Evolutionary conservation across 2,888 invertebrate species (phyloP).

Genomic region (Mesorhabditis spiculigera): DNA sequence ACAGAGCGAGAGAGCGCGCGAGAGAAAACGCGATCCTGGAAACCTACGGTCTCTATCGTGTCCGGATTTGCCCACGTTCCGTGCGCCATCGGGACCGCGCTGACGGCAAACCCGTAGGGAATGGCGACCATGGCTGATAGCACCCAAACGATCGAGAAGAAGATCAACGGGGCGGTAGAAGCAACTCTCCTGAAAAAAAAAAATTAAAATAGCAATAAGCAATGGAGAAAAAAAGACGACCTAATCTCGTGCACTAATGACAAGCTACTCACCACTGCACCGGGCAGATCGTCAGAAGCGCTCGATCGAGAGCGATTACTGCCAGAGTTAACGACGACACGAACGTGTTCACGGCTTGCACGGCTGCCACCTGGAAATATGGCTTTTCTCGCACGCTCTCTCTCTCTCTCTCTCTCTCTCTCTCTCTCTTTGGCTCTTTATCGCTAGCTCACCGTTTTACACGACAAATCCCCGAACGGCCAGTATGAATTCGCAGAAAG

Average conservation of each 20-base stretch:
- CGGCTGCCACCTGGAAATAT: slow-evolving; percentile 41
- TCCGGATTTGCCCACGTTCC: slow-evolving; percentile 43
- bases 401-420: background rate
- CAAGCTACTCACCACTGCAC: slow-evolving; percentile 39
- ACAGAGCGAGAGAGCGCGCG: no score
- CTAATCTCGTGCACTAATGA: background rate
- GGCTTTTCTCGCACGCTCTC: no score
- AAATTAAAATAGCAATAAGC: background rate
- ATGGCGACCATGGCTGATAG: slow-evolving; percentile 48
- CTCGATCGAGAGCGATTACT: slow-evolving; percentile 54
- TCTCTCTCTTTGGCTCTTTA: background rate
- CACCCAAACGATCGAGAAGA: slow-evolving; percentile 53
- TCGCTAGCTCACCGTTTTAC: slow-evolving; percentile 40
- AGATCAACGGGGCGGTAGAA: slow-evolving; percentile 50
- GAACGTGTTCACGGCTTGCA: slow-evolving; percentile 57
- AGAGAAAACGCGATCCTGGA: no score
- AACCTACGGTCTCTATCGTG: slow-evolving; percentile 26
- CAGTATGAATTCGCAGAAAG: slow-evolving; percentile 53
- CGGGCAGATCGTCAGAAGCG: slow-evolving; percentile 54
- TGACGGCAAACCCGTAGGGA: slow-evolving; percentile 54
- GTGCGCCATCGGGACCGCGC: slow-evolving; percentile 41
- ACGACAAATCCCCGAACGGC: slow-evolving; percentile 53
- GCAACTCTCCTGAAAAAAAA: slow-evolving; percentile 41
- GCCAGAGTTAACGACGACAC: slow-evolving; percentile 56
- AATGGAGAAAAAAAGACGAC: no score